Conservation (phyloP, 2,888 invertebrate genomes). For the Heliconius sara region DNA sequence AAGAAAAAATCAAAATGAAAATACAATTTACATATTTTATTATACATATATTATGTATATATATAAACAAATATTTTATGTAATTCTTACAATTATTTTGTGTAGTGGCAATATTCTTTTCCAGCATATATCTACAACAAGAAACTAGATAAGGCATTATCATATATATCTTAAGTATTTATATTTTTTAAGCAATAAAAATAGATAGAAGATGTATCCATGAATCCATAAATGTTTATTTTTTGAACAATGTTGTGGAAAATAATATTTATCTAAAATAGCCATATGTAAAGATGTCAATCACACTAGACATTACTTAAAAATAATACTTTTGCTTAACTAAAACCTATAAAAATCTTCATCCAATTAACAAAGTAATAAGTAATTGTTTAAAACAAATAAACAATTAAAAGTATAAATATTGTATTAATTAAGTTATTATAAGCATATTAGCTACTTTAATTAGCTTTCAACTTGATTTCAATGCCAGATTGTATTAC, state of each 20-base stretch:
- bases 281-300: not conserved
- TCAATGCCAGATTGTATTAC: constrained; percentile 24
- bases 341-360: not conserved
- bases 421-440: not conserved
- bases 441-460: not conserved
- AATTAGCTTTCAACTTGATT: not conserved
- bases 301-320: not conserved
- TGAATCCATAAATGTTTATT: not conserved
- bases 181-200: not conserved
- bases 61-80: not conserved
- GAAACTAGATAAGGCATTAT: not conserved
- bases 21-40: not conserved
- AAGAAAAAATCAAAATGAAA: not conserved
- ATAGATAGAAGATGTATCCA: not conserved
- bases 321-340: not conserved
- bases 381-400: not conserved
- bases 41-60: not conserved
- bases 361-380: not conserved
- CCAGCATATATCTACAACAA: not conserved
- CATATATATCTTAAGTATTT: not conserved
- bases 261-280: too few species aligned
- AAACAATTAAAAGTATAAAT: constrained; percentile 4
- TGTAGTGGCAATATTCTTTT: not conserved
- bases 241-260: not conserved
- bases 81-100: not conserved